These are phyloP conservation scores for Tarsius wallacei DNA, from an alignment of 2,797 vertebrate genomes.

Conservation along the genomic window DNA sequence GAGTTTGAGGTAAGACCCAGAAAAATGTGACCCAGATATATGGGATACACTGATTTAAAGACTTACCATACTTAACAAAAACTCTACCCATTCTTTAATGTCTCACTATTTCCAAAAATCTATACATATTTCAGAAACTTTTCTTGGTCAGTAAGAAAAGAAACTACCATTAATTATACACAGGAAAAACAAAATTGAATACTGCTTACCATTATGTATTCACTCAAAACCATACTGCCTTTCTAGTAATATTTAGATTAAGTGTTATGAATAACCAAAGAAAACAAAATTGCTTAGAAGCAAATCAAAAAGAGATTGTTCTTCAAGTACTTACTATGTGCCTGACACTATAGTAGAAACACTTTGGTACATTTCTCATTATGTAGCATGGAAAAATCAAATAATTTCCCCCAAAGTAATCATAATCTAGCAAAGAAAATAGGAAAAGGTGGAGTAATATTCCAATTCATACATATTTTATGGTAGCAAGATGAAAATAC, in stretches of 20 bases:
- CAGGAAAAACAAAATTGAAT: not conserved
- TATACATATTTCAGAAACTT: not conserved
- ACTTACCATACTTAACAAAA: not conserved
- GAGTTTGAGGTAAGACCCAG: not conserved
- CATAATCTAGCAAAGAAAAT: not conserved
- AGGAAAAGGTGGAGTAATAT: not conserved
- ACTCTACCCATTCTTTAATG: not conserved
- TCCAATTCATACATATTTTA: not conserved
- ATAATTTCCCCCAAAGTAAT: not conserved
- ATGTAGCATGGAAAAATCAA: not conserved
- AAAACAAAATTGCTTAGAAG: not conserved
- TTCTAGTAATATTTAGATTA: not conserved
- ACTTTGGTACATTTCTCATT: not conserved
- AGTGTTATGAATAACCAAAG: not conserved
- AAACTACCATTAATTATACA: not conserved
- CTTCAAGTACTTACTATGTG: not conserved
- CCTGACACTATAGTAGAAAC: not conserved
- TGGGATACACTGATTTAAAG: not conserved
- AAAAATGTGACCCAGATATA: not conserved
- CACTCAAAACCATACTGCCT: not conserved
- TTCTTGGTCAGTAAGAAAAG: constrained; percentile 16
- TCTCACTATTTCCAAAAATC: constrained; percentile 15
- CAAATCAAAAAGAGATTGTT: not conserved
- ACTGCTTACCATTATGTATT: not conserved
- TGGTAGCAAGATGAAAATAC: not conserved